phyloP scores from a whole-genome alignment of 2,888 invertebrate genomes.

The Diplolepis rosae region DNA sequence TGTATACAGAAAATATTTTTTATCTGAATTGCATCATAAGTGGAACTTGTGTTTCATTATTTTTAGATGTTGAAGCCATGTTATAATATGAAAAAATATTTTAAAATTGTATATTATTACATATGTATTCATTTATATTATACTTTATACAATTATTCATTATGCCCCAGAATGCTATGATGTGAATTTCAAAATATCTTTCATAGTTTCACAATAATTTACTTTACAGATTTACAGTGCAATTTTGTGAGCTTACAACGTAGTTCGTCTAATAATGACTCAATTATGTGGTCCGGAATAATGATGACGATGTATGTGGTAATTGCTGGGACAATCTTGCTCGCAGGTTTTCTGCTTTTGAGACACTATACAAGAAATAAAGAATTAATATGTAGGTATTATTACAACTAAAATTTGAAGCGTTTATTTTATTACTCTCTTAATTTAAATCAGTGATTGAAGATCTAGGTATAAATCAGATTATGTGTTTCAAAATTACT shows the following conservation, averaged over 20 bases:
- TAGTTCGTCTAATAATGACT: not conserved
- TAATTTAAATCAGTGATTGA: not conserved
- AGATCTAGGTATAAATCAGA: too few relatives aligned
- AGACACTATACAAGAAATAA: not conserved
- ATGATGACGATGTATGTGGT: not conserved
- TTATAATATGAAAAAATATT: too few relatives aligned
- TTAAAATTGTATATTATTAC: too few relatives aligned
- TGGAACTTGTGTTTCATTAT: too few relatives aligned
- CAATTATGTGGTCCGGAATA: constrained; percentile 6
- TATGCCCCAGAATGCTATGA: not conserved
- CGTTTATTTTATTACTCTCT: not conserved
- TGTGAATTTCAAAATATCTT: not conserved
- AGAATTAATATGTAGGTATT: not conserved
- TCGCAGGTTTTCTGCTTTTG: not conserved
- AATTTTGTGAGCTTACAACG: not conserved
- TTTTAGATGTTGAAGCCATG: too few relatives aligned
- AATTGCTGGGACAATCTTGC: not conserved
- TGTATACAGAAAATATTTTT: too few relatives aligned
- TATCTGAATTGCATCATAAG: too few relatives aligned
- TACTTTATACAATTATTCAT: not conserved
- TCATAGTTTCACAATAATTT: not conserved
- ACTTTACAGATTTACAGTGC: constrained; percentile 7
- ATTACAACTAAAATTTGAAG: not conserved
- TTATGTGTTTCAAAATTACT: too few relatives aligned
- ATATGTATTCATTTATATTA: too few relatives aligned